A percentile compares a stretch with the other conserved stretches of the same genome.
phyloP scores from a whole-genome alignment of 2,888 invertebrate genomes.

The Hyppa rectilinea region DNA sequence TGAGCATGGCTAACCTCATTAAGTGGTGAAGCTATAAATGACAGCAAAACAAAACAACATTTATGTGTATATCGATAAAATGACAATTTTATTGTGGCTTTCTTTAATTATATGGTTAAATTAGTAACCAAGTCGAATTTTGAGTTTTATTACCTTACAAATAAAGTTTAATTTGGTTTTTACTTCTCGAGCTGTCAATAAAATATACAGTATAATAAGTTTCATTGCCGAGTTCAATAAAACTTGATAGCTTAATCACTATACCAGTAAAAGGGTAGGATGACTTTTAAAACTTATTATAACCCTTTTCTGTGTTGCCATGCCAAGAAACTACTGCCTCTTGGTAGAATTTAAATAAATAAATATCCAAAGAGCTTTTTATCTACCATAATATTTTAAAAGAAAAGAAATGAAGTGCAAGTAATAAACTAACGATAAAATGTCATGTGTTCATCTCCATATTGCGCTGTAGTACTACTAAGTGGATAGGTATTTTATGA shows the following conservation, averaged over 20 bases:
- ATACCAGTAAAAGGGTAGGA: constrained; percentile 27
- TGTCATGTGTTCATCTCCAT: too few species aligned
- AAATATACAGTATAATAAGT: constrained; percentile 44
- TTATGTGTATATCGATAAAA: constrained; percentile 58
- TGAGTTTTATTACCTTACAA: neutral
- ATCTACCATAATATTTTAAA: neutral
- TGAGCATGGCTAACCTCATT: too few species aligned
- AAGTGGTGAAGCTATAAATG: constrained; percentile 60
- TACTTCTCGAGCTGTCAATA: constrained; percentile 20
- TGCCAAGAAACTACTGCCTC: neutral
- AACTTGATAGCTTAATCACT: constrained; percentile 59
- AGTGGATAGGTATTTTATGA: constrained; percentile 3
- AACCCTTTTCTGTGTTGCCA: constrained; percentile 5
- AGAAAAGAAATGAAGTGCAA: neutral
- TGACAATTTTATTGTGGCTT: constrained; percentile 58
- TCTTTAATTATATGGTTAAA: constrained; percentile 37
- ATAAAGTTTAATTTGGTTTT: constrained; percentile 14
- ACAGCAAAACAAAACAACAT: constrained; percentile 49
- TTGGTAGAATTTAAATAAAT: neutral
- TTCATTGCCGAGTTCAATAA: constrained; percentile 47
- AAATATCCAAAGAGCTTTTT: neutral
- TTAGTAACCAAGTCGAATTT: neutral
- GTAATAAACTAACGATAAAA: constrained; percentile 10
- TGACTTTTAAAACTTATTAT: constrained; percentile 17
- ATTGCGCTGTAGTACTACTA: neutral